Conservation (phyloP, 2,797 vertebrate species). For the Alcedo quadribrachys region DNA sequence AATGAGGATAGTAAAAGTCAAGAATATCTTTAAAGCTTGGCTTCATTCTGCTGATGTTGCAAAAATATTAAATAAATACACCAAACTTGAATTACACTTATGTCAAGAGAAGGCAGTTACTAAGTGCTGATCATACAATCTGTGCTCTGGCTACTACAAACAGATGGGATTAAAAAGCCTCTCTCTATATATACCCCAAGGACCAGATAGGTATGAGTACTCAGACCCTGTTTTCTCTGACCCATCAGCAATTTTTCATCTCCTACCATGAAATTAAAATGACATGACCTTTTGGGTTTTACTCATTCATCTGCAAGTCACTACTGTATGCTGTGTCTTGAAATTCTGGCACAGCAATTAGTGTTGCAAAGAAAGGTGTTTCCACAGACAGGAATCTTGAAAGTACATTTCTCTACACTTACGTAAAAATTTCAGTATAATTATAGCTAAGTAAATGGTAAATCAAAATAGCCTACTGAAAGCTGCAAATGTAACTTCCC, state of each 20-base stretch:
- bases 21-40: conserved; percentile 25
- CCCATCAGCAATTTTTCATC: conserved; percentile 37
- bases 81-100: conserved; percentile 11
- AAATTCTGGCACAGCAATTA: neutral
- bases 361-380: neutral
- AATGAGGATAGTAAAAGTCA: conserved; percentile 10
- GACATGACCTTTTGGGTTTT: conserved; percentile 7
- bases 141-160: conserved; percentile 7
- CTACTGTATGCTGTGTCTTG: neutral
- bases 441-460: neutral
- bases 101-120: neutral
- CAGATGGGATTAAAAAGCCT: conserved; percentile 31
- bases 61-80: neutral
- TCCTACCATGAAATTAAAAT: conserved; percentile 30
- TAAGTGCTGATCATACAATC: conserved; percentile 37
- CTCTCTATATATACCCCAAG: neutral
- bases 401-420: neutral
- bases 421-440: neutral
- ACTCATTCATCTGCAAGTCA: neutral
- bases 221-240: neutral
- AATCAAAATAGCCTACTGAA: neutral
- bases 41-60: conserved; percentile 18
- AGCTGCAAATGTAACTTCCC: neutral
- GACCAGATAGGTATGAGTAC: neutral
- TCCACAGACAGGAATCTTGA: neutral